Evolutionary conservation across 2,797 vertebrate species (phyloP), one percentile per base, ranked within the genome.

Genomic region (Pagetopsis macropterus): DNA sequence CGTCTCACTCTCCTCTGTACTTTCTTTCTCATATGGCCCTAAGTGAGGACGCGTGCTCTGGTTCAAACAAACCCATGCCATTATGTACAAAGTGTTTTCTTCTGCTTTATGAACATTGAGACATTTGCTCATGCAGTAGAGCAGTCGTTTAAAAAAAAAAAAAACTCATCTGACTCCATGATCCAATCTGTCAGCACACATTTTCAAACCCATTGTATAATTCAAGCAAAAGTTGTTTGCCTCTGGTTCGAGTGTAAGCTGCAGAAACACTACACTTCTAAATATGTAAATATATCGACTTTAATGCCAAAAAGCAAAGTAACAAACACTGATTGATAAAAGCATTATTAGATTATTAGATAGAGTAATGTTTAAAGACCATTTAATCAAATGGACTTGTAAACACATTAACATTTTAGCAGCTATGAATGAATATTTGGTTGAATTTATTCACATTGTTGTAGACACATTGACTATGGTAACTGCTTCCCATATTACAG

Each of bases 21-120:
- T 74, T 65, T 81, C n/a, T 45, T 74, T 75, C 82, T 83, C 66
- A 84, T 86, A 87, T 88, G 75, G 33, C 70, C 63, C 59, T 77
- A 74, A 89, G 65, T 76, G 70, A 75, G 65, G 74, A 81, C 61
- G 75, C 48, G 45, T n/a, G 41, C 73, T 54, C 65, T 68, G 61
- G 41, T 71, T 84, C 57, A 69, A 80, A 78, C 75, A 78, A 69
- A 57, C 55, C 60, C 66, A 56, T 70, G 57, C 72, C 60, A 79
- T 84, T 68, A 79, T 78, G 62, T 31, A 17, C 52, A 51, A 69
- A 62, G 58, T 59, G 46, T 75, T 86, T 86, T 82, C 46, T 63
- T 85, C 49, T 54, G 15, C 56, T 78, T 49, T 60, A 33, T 57
- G 40, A 81, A 73, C 70, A 65, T 69, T n/a, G 59, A 51, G 12